A percentile compares a stretch with the other conserved stretches of the same genome.
These are phyloP conservation scores for Exocentrus adspersus DNA, from an alignment of 2,888 invertebrate species.

Conservation along the genomic window DNA sequence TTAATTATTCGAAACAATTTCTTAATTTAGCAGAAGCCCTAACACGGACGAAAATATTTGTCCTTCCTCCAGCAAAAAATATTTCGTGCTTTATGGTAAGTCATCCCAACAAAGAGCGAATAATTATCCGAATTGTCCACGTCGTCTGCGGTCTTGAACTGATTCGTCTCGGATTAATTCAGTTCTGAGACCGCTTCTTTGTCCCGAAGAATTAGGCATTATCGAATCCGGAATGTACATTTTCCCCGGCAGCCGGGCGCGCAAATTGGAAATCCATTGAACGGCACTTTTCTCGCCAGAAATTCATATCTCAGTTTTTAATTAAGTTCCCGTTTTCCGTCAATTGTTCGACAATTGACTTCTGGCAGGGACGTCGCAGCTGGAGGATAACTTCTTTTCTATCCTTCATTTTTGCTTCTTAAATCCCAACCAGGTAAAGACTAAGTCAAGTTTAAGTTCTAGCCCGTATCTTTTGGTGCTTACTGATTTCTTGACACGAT, in stretches of 20 bases:
- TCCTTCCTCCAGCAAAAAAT: too few species aligned
- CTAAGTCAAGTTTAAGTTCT: too few species aligned
- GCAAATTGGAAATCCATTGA: constrained; percentile 39
- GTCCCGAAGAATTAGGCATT: constrained; percentile 25
- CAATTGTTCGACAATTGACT: constrained; percentile 31
- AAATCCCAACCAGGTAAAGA: too few species aligned
- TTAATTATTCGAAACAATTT: constrained; percentile 23
- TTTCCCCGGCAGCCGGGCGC: constrained; percentile 35
- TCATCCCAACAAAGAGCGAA: too few species aligned
- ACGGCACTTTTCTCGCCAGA: constrained; percentile 26
- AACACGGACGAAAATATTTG: too few species aligned
- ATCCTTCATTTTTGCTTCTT: too few species aligned
- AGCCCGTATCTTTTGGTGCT: too few species aligned
- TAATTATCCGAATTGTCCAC: too few species aligned
- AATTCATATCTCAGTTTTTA: constrained; percentile 39
- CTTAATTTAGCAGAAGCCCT: too few species aligned
- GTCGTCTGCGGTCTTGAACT: neutral
- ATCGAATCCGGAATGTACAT: constrained; percentile 34
- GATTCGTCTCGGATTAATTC: constrained; percentile 24
- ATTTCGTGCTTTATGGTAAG: too few species aligned
- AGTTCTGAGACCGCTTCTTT: constrained; percentile 19
- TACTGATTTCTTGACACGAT: too few species aligned
- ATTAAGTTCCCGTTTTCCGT: constrained; percentile 33
- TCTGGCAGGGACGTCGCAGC: constrained; percentile 24
- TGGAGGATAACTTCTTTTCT: too few species aligned